phyloP scores from a whole-genome alignment of 2,113 vertebrate genomes.

The Pionites leucogaster region DNA sequence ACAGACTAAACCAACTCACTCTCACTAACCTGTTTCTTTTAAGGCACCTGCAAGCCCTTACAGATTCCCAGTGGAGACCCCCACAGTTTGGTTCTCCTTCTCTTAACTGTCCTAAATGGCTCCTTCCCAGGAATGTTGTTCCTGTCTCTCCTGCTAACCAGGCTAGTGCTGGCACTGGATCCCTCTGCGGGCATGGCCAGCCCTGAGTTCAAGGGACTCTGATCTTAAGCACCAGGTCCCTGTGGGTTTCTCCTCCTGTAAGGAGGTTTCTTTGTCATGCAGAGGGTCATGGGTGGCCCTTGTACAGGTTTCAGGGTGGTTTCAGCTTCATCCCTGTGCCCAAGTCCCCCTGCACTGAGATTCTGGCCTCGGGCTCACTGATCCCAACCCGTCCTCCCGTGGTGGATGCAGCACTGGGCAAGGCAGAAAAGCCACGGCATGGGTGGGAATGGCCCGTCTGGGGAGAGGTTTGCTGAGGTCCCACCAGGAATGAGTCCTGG shows the following conservation, averaged over 20 bases:
- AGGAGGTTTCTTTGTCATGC: background rate
- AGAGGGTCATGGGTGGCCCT: background rate
- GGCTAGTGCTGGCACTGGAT: background rate
- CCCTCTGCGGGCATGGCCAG: background rate
- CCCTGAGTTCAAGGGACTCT: rapidly evolving
- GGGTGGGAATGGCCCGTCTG: background rate
- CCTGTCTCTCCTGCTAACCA: background rate
- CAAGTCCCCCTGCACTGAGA: background rate
- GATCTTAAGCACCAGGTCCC: background rate
- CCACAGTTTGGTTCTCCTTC: background rate
- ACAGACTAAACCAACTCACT: background rate
- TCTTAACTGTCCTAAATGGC: background rate
- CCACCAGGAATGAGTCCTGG: background rate
- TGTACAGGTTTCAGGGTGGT: rapidly evolving
- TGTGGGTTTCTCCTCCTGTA: rapidly evolving
- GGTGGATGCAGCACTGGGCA: rapidly evolving
- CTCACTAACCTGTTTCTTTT: background rate
- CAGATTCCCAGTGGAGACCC: background rate
- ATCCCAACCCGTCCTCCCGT: rapidly evolving
- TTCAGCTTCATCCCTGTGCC: background rate
- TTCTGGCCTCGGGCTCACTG: background rate
- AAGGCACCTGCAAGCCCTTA: no score
- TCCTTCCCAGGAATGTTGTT: background rate
- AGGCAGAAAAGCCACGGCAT: rapidly evolving
- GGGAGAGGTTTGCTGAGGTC: background rate